phyloP scores from a whole-genome alignment of 2,888 invertebrate species.

The Pteria penguin region DNA sequence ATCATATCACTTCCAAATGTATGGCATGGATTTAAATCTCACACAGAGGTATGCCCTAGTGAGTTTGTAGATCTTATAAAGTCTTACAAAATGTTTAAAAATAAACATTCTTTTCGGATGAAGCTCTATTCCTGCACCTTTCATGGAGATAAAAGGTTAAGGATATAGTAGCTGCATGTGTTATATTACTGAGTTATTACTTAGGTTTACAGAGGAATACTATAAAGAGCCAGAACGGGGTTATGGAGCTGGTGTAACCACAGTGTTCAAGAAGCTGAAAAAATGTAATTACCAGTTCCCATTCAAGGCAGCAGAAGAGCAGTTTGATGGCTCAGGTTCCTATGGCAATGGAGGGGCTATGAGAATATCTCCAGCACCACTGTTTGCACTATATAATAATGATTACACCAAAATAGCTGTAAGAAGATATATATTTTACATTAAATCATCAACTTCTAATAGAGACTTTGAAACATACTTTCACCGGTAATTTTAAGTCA shows the following conservation, averaged over 20 bases:
- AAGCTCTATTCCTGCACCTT: too few species aligned
- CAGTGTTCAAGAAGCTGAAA: conserved; percentile 70
- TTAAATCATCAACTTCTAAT: neutral
- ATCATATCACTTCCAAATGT: too few species aligned
- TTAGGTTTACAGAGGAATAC: conserved; percentile 84
- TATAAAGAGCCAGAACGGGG: conserved; percentile 84
- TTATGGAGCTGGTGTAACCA: conserved; percentile 84
- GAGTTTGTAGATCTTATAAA: too few species aligned
- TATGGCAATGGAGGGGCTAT: conserved; percentile 90
- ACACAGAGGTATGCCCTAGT: too few species aligned
- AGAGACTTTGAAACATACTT: neutral
- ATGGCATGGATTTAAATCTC: too few species aligned
- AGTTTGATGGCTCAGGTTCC: conserved; percentile 86
- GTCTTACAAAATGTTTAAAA: too few species aligned
- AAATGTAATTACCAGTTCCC: conserved; percentile 82
- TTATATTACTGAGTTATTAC: too few species aligned
- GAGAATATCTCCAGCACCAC: conserved; percentile 85
- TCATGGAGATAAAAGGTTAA: too few species aligned
- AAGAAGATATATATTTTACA: neutral
- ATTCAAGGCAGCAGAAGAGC: conserved; percentile 84
- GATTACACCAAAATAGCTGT: conserved; percentile 56
- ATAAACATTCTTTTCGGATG: too few species aligned
- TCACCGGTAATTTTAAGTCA: neutral
- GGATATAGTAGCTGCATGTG: too few species aligned
- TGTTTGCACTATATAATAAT: conserved; percentile 80